These are phyloP conservation scores for Drosophila burlai DNA, from an alignment of 1,140 invertebrate genomes.

Conservation along the genomic window DNA sequence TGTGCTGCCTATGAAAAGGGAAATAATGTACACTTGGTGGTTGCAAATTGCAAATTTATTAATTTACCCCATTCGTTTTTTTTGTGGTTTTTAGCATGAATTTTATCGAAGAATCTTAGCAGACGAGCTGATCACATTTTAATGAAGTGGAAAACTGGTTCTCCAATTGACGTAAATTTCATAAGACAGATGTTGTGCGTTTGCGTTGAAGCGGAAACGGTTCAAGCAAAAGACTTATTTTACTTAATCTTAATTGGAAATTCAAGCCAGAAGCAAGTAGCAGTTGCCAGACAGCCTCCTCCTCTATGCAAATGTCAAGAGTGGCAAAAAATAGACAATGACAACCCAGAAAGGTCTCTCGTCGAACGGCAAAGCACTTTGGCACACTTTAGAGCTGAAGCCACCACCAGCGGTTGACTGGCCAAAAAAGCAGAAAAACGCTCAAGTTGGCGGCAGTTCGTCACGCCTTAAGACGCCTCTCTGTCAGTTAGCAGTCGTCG, in stretches of 20 bases:
- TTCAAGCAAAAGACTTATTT: conserved; percentile 51
- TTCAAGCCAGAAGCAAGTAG: conserved; percentile 28
- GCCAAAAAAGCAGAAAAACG: conserved; percentile 16
- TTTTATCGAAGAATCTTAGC: conserved; percentile 37
- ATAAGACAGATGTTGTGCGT: conserved; percentile 31
- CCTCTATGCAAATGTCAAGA: conserved; percentile 80
- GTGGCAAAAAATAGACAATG: conserved; percentile 76
- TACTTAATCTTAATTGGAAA: conserved; percentile 77
- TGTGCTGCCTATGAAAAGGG: conserved; percentile 1
- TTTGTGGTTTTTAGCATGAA: conserved; percentile 42
- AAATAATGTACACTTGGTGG: background rate
- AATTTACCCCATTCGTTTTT: background rate
- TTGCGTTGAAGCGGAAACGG: conserved; percentile 63
- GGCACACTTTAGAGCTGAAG: conserved; percentile 71
- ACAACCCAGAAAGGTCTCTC: conserved; percentile 71
- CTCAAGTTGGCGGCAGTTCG: conserved; percentile 73
- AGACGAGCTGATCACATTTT: conserved; percentile 37
- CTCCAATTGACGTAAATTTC: conserved; percentile 70
- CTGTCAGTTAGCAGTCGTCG: conserved; percentile 66
- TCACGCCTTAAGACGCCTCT: conserved; percentile 77
- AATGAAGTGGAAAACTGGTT: conserved; percentile 67
- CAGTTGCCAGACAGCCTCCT: conserved; percentile 44
- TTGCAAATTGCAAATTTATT: conserved; percentile 17
- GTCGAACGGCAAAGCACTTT: conserved; percentile 71
- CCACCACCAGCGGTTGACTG: conserved; percentile 36